A percentile compares a stretch with the other conserved stretches of the same genome.
These are phyloP conservation scores for Crocidura indochinensis DNA, from an alignment of 2,797 vertebrate genomes.

Conservation along the genomic window DNA sequence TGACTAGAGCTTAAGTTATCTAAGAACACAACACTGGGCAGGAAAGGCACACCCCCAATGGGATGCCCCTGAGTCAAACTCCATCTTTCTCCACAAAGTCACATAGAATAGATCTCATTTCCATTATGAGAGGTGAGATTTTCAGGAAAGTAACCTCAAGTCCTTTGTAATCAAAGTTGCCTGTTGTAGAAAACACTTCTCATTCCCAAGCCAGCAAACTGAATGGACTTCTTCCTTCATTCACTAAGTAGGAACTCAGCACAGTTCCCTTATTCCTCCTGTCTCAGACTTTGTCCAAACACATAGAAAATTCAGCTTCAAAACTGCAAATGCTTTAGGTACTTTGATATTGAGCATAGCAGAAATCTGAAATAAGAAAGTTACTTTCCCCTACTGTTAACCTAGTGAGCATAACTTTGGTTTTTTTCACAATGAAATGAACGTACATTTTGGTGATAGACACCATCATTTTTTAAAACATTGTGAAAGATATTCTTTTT, in stretches of 20 bases:
- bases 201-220: not conserved
- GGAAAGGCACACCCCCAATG: slow-evolving; percentile 69
- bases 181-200: slow-evolving; percentile 34
- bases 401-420: not conserved
- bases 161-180: slow-evolving; percentile 57
- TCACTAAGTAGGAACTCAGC: not conserved
- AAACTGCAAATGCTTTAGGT: not conserved
- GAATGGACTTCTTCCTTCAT: slow-evolving; percentile 5
- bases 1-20: slow-evolving; percentile 66
- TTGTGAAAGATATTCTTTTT: not conserved
- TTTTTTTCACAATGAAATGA: not conserved
- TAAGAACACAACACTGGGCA: not conserved
- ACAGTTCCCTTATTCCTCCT: slow-evolving; percentile 54
- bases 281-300: slow-evolving; percentile 2
- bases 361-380: not conserved
- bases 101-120: slow-evolving; percentile 52
- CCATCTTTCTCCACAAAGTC: slow-evolving; percentile 33
- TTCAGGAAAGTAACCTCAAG: slow-evolving; percentile 71
- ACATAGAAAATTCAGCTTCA: slow-evolving; percentile 9
- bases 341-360: not conserved
- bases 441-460: not conserved
- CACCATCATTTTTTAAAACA: not conserved
- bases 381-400: not conserved
- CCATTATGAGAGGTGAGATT: slow-evolving; percentile 56
- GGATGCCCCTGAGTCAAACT: slow-evolving; percentile 59